Conservation (phyloP, 2,797 vertebrate genomes). For the Anabacerthia variegaticeps region DNA sequence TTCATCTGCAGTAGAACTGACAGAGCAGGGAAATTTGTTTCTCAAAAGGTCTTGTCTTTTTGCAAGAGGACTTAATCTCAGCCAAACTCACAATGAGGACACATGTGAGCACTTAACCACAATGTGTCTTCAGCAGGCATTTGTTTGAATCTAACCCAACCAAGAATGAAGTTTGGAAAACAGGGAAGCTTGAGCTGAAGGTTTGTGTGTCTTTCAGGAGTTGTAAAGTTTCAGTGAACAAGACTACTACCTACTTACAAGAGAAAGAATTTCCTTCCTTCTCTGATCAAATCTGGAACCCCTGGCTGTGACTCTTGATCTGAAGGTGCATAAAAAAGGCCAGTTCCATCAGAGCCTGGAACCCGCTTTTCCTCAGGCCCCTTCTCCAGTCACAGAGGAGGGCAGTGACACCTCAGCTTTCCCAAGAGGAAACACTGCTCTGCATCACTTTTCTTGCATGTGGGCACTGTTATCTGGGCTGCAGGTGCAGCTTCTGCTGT, state of each 20-base stretch:
- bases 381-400: background rate
- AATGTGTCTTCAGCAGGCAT: background rate
- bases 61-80: background rate
- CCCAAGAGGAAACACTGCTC: background rate
- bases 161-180: background rate
- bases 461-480: accelerated
- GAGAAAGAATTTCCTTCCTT: background rate
- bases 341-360: background rate
- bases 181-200: background rate
- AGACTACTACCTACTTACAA: background rate
- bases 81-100: background rate
- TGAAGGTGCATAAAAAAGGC: background rate
- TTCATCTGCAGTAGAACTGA: background rate
- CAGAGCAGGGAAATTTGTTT: background rate
- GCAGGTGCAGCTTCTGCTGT: background rate
- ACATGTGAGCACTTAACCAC: background rate
- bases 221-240: background rate
- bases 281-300: background rate
- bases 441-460: background rate
- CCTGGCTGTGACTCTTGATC: background rate
- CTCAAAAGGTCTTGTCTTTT: background rate
- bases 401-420: background rate
- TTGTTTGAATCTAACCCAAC: accelerated
- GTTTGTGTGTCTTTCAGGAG: background rate
- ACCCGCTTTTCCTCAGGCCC: background rate